These are phyloP conservation scores for Aphelenchoides besseyi DNA, from an alignment of 1,140 invertebrate species.

Conservation along the genomic window DNA sequence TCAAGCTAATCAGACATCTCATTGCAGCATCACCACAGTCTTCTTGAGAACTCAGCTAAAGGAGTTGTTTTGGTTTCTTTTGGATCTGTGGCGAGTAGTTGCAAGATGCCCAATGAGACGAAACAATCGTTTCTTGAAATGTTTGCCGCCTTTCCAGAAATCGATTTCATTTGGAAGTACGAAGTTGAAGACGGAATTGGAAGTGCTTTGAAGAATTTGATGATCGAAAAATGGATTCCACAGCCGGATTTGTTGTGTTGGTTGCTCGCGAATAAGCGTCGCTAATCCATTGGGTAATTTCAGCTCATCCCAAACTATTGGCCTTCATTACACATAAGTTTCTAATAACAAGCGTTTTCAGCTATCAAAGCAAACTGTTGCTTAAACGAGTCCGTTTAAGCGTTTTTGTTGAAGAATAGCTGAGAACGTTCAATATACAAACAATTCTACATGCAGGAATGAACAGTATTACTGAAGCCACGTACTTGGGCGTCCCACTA, in stretches of 20 bases:
- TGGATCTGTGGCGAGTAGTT: slow-evolving; percentile 25
- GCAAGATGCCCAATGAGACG: neutral
- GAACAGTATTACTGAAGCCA: slow-evolving; percentile 9
- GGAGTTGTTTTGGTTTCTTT: slow-evolving; percentile 28
- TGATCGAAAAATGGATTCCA: slow-evolving; percentile 10
- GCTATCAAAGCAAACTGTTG: too few relatives aligned
- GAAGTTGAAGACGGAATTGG: slow-evolving; percentile 26
- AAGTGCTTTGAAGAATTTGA: slow-evolving; percentile 9
- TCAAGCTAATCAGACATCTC: slow-evolving; percentile 11
- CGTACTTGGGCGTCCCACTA: neutral
- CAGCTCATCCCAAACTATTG: too few relatives aligned
- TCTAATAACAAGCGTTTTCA: too few relatives aligned
- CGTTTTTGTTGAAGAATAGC: too few relatives aligned
- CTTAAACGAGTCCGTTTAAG: too few relatives aligned
- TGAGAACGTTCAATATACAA: too few relatives aligned
- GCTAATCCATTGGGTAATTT: too few relatives aligned
- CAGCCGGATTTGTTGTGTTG: slow-evolving; percentile 24
- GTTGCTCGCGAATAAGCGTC: too few relatives aligned
- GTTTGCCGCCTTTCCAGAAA: slow-evolving; percentile 25
- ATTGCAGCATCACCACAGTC: neutral
- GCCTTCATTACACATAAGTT: too few relatives aligned
- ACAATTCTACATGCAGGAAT: too few relatives aligned
- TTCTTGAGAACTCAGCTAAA: neutral
- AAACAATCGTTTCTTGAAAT: slow-evolving; percentile 16
- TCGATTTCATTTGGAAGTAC: slow-evolving; percentile 30